Percentiles rank a stretch among this genome's conserved stretches.
phyloP scores from a whole-genome alignment of 2,113 vertebrate genomes.

The Vulpes vulpes region DNA sequence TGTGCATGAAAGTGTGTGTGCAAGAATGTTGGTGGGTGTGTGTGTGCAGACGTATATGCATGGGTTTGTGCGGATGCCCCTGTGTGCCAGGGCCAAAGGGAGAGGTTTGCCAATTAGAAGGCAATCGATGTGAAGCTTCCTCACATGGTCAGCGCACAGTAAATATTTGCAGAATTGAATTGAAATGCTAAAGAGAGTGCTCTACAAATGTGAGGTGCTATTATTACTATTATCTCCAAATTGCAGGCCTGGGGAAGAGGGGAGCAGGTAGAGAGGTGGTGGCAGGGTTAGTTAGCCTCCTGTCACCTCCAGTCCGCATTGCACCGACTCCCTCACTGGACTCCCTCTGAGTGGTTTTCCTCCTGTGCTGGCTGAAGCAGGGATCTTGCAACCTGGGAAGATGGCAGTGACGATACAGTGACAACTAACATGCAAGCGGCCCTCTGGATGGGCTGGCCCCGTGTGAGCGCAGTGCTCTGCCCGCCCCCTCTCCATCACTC shows the following conservation, averaged over 20 bases:
- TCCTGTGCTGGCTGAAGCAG: not conserved
- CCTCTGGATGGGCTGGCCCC: not conserved
- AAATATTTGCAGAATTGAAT: conserved; percentile 63
- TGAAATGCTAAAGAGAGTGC: conserved; percentile 47
- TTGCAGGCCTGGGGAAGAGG: not conserved
- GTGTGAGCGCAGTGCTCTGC: not conserved
- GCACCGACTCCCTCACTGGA: not conserved
- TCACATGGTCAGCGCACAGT: not conserved
- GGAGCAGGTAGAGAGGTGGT: not conserved
- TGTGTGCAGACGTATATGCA: fast-evolving
- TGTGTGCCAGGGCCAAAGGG: not conserved
- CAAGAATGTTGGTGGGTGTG: not conserved
- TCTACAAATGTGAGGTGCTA: not conserved
- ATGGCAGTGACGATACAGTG: not conserved
- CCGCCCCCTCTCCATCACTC: not conserved
- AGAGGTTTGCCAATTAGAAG: conserved; percentile 26
- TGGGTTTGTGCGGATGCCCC: not conserved
- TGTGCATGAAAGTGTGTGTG: not conserved
- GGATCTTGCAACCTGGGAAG: not conserved
- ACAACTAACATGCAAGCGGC: not conserved
- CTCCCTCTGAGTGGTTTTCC: not conserved
- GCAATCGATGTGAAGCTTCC: not conserved
- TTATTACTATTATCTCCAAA: conserved; percentile 5
- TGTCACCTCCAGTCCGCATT: not conserved
- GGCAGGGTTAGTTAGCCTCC: not conserved